Evolutionary conservation across 2,113 vertebrate genomes (phyloP), one percentile per base, ranked within the genome.

Genomic region (Macrotus californicus): DNA sequence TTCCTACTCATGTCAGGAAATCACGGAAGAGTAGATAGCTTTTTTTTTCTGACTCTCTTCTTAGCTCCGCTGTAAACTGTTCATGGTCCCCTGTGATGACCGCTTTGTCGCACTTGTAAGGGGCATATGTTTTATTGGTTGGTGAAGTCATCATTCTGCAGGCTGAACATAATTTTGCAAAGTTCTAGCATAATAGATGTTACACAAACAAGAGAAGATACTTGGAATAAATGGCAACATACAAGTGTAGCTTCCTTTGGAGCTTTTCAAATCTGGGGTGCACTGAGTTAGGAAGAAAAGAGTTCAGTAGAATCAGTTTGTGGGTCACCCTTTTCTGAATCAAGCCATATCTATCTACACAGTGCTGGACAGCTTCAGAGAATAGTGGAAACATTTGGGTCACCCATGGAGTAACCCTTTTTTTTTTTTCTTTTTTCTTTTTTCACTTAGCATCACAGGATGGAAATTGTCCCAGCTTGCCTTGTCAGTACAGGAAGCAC

Each of bases 221-320:
- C 16, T 91, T 96, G 43, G 46, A 86, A 91, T 76, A 85, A 96
- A 83, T 81, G 46, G 6, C 66, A 93, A 56, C 36, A 67, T 64
- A 31, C 36, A 90, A 31, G 4, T 22, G 36, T 6, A 48, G 36
- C 7, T 85, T 83, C 7, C 56, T 89, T 77, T 41, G 19, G n/a
- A 75, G 59, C 24, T 48, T 95, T 95, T 87, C 80, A 87, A 70
- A 66, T n/a, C 46, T 61, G 24, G 64, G 19, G 56, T 66, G 80
- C 31, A 66, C 39, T 81, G 24, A 46, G 26, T 75, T 26, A 46
- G 18, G 15, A 6, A 59, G n/a, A 56, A 79, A 31, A 50, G 8
- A 61, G 4, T 59, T 80, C 31, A n/a, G 67, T 29, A 34, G 46
- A 46, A 64, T 93, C 14, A 26, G 9, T 73, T 87, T 29, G 13